Evolutionary conservation across 2,113 vertebrate species (phyloP).

Genomic region (Anseranas semipalmata): DNA sequence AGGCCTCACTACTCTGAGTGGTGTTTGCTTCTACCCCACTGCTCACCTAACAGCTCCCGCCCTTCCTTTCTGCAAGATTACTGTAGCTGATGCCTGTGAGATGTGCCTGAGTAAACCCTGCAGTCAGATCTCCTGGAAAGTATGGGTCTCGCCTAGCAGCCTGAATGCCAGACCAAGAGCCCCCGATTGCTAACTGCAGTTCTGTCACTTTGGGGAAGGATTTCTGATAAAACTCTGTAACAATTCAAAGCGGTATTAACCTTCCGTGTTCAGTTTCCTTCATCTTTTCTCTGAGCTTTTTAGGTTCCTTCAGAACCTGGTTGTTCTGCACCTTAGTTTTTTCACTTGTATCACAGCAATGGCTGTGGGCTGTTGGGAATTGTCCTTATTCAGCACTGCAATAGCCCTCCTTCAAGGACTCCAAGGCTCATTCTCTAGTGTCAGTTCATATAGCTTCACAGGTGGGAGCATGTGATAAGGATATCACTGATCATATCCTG

Average conservation of each 20-base stretch:
- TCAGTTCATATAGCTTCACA: background rate
- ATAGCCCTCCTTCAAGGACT: background rate
- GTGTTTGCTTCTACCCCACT: background rate
- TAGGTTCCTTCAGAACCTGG: background rate
- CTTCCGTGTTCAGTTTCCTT: background rate
- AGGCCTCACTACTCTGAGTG: too few species aligned
- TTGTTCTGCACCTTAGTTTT: background rate
- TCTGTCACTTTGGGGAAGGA: background rate
- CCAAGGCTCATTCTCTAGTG: background rate
- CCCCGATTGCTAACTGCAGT: background rate
- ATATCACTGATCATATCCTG: background rate
- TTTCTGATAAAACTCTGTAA: background rate
- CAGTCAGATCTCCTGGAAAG: background rate
- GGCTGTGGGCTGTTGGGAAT: background rate
- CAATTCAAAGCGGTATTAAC: constrained; percentile 6
- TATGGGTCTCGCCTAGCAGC: background rate
- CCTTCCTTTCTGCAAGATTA: background rate
- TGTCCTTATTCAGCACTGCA: background rate
- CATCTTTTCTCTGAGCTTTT: background rate
- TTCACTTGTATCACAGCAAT: background rate
- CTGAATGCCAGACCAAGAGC: background rate
- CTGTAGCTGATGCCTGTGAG: background rate
- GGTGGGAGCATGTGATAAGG: background rate
- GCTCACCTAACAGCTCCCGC: background rate
- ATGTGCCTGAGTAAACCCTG: background rate